Percentiles rank a stretch among this genome's conserved stretches.
These are phyloP conservation scores for Austrofundulus limnaeus DNA, from an alignment of 2,113 vertebrate species.

Conservation along the genomic window DNA sequence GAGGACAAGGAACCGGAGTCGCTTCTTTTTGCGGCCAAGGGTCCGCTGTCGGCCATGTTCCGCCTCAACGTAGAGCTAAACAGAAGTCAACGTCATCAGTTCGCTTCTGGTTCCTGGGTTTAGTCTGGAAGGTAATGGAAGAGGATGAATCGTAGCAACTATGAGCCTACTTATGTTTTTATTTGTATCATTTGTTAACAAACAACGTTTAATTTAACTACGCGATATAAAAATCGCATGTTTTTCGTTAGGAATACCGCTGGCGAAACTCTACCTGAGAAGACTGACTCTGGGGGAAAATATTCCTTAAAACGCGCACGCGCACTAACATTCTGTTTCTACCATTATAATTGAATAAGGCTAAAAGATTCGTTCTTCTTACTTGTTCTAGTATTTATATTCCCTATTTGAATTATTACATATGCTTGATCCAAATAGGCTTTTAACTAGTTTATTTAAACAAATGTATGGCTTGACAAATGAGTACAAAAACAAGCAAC, in stretches of 20 bases:
- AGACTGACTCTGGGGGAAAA: not conserved
- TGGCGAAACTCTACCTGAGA: not conserved
- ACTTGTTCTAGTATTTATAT: no score
- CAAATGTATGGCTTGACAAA: not conserved
- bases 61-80: conserved; percentile 13
- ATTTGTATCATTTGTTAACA: not conserved
- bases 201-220: no score
- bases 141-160: not conserved
- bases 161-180: not conserved
- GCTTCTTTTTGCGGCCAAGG: conserved; percentile 39
- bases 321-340: not conserved
- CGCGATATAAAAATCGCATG: no score
- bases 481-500: not conserved
- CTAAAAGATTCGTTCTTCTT: no score
- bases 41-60: conserved; percentile 68
- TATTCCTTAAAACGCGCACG: not conserved
- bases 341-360: not conserved
- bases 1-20: conserved; percentile 55
- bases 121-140: conserved; percentile 33
- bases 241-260: not conserved
- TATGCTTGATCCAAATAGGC: not conserved
- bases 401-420: no score
- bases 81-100: conserved; percentile 1
- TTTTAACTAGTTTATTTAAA: not conserved
- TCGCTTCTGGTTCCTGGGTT: accelerated